A percentile compares a stretch with the other conserved stretches of the same genome.
phyloP scores from a whole-genome alignment of 2,797 vertebrate genomes.

The Propithecus perrieri region DNA sequence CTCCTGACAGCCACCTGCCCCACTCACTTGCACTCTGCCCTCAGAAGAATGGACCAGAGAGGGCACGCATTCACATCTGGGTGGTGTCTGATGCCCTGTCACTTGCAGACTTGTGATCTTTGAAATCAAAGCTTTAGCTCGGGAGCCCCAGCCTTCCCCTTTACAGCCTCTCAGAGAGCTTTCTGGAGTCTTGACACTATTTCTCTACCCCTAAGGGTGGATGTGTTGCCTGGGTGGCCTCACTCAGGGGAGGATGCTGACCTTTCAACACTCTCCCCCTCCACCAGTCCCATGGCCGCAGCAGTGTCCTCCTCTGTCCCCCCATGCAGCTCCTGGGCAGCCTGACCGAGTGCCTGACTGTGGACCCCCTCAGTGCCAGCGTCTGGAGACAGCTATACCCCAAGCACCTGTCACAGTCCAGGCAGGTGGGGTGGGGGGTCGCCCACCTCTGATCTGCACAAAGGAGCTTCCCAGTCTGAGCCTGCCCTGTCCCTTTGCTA shows the following conservation, averaged over 20 bases:
- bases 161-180: neutral
- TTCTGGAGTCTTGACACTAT: neutral
- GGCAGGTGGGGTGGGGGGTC: slow-evolving; percentile 87
- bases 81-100: neutral
- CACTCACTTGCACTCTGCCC: neutral
- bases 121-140: neutral
- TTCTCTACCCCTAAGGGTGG: neutral
- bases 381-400: slow-evolving; percentile 97
- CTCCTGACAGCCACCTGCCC: neutral
- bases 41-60: neutral
- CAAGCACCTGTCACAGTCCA: slow-evolving; percentile 95
- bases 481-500: neutral
- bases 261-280: no score
- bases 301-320: neutral
- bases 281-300: neutral
- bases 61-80: neutral
- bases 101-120: neutral
- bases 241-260: neutral
- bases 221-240: neutral
- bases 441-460: neutral
- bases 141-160: neutral
- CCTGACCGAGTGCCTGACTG: slow-evolving; percentile 92
- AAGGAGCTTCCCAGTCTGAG: neutral
- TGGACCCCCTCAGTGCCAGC: slow-evolving; percentile 92
- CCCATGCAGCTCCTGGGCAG: slow-evolving; percentile 90